Evolutionary conservation across 2,113 vertebrate species (phyloP).

Genomic region (Beaufortia kweichowensis): DNA sequence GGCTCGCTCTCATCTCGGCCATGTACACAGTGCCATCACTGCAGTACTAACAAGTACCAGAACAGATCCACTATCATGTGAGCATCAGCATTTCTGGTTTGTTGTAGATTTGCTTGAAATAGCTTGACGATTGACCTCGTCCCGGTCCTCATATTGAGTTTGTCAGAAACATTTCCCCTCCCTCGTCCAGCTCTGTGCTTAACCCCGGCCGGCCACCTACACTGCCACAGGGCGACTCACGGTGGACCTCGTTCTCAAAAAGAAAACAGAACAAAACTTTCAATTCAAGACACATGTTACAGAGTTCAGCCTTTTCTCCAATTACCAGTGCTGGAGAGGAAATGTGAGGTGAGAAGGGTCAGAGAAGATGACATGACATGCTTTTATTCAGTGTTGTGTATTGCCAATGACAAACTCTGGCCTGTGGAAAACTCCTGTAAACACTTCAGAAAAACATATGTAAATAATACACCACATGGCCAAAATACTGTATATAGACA

Average conservation of each 20-base stretch:
- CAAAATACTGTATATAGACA: background rate
- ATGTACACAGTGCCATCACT: background rate
- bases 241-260: background rate
- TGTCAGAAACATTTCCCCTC: background rate
- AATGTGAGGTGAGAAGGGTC: conserved; percentile 22
- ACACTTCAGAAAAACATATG: too few species aligned
- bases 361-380: background rate
- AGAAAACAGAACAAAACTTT: conserved; percentile 23
- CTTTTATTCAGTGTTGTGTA: background rate
- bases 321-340: conserved; percentile 13
- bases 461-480: background rate
- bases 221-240: conserved; percentile 26
- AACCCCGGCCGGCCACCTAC: conserved; percentile 26
- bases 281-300: conserved; percentile 36
- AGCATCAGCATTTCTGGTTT: conserved; percentile 11
- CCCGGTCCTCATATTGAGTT: conserved; percentile 3
- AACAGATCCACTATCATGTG: conserved; percentile 7
- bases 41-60: conserved; percentile 3
- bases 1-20: background rate
- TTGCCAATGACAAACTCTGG: background rate
- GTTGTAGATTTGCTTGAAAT: conserved; percentile 10
- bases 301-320: conserved; percentile 17
- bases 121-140: conserved; percentile 12
- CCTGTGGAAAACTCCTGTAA: background rate
- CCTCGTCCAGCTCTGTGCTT: conserved; percentile 2